Conservation (phyloP, 2,888 invertebrate species). For the Epinotia nisella region DNA sequence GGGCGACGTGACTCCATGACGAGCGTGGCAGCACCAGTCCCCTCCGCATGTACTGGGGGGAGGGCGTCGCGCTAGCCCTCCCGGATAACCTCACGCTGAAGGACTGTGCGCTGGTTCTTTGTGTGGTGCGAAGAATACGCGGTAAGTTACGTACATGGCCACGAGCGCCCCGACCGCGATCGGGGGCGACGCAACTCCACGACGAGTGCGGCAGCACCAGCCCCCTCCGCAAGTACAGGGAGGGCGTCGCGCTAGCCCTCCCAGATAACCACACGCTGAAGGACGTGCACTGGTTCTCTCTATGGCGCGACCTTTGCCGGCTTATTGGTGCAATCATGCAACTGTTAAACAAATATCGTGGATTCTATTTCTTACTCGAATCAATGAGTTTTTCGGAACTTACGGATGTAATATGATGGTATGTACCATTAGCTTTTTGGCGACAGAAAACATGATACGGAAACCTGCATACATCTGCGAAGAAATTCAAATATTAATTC, state of each 20-base stretch:
- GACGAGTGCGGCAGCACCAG: slow-evolving; percentile 93
- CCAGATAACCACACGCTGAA: slow-evolving; percentile 94
- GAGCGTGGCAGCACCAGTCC: too few relatives aligned
- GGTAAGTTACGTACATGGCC: slow-evolving; percentile 94
- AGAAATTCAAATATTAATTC: too few relatives aligned
- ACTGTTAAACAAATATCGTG: too few relatives aligned
- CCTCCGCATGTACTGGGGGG: neutral
- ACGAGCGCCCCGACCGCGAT: slow-evolving; percentile 85
- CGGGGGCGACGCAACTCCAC: slow-evolving; percentile 88
- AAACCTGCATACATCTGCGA: too few relatives aligned
- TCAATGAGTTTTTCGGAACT: too few relatives aligned
- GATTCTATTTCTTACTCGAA: too few relatives aligned
- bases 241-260: slow-evolving; percentile 92
- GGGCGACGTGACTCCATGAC: neutral
- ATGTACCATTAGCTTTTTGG: too few relatives aligned
- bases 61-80: too few relatives aligned
- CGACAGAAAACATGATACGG: too few relatives aligned
- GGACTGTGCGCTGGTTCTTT: slow-evolving; percentile 94
- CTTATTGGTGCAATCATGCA: too few relatives aligned
- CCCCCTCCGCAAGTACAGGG: slow-evolving; percentile 91
- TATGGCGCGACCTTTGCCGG: slow-evolving; percentile 90
- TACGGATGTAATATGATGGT: too few relatives aligned
- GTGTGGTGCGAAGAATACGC: slow-evolving; percentile 96
- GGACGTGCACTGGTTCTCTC: slow-evolving; percentile 94
- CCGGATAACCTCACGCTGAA: slow-evolving; percentile 91